phyloP scores from a whole-genome alignment of 2,888 invertebrate species.

The Drosophila koepferae region DNA sequence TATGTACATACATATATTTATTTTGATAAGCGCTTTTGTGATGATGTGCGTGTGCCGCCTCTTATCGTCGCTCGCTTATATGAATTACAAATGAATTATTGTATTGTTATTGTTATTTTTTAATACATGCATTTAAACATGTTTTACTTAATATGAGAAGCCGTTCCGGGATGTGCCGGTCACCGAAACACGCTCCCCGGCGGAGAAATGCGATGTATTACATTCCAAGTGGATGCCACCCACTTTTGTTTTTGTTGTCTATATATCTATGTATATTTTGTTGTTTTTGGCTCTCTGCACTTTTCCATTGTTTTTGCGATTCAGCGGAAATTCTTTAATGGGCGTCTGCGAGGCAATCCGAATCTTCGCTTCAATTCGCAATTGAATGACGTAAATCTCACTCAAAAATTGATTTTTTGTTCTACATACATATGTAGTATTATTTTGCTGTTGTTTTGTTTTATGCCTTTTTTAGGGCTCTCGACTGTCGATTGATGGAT shows the following conservation, averaged over 20 bases:
- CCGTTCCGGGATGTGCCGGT: conserved; percentile 48
- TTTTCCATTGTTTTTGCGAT: conserved; percentile 11
- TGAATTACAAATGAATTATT: conserved; percentile 15
- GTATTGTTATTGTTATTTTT: conserved; percentile 10
- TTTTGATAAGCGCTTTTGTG: conserved; percentile 32
- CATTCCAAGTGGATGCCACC: conserved; percentile 25
- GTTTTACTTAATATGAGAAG: neutral
- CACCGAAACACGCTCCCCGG: conserved; percentile 25
- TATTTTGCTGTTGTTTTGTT: conserved; percentile 22
- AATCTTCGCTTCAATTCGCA: conserved; percentile 15
- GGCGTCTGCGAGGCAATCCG: conserved; percentile 34
- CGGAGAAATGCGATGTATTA: conserved; percentile 12
- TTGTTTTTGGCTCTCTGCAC: neutral
- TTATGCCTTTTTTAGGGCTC: neutral
- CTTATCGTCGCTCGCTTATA: conserved; percentile 27
- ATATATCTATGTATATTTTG: neutral
- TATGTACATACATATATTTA: conserved; percentile 5
- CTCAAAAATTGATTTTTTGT: conserved; percentile 1
- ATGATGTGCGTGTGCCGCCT: neutral
- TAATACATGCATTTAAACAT: neutral
- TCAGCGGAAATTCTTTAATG: conserved; percentile 30
- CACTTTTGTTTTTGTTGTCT: conserved; percentile 17
- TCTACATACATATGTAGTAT: neutral
- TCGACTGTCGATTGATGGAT: conserved; percentile 23
- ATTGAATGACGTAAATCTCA: conserved; percentile 40